These are phyloP conservation scores for Allolobophora icterica DNA, from an alignment of 2,888 invertebrate species.

Conservation along the genomic window DNA sequence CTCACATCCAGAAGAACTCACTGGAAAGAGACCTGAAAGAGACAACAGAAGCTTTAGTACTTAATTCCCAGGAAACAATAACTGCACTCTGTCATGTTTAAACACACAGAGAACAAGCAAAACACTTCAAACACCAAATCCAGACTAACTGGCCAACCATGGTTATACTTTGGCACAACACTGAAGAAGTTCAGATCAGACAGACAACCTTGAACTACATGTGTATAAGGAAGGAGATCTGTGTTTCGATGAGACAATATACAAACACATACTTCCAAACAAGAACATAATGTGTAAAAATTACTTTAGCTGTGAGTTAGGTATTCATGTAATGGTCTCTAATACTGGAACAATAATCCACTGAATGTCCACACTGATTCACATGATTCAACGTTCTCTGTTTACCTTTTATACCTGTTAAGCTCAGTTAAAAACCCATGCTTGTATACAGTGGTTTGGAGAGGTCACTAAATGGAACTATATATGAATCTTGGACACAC, in stretches of 20 bases:
- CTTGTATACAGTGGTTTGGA: background rate
- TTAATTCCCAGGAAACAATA: background rate
- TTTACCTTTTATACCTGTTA: background rate
- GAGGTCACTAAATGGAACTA: background rate
- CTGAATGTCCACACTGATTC: background rate
- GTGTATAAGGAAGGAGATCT: too few species aligned
- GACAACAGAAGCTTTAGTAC: background rate
- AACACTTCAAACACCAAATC: background rate
- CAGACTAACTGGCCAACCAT: too few species aligned
- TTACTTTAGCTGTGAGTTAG: too few species aligned
- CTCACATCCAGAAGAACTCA: background rate
- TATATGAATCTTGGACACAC: background rate
- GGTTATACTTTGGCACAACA: too few species aligned
- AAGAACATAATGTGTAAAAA: too few species aligned
- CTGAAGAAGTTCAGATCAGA: too few species aligned
- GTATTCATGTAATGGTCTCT: background rate
- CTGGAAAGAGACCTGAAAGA: conserved; percentile 3
- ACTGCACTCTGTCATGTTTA: background rate
- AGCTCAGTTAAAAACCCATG: background rate
- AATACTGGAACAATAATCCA: background rate
- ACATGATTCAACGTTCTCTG: background rate
- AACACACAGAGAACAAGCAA: background rate
- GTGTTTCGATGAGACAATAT: too few species aligned
- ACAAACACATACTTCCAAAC: too few species aligned
- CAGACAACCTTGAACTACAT: too few species aligned